Conservation (phyloP, 2,113 vertebrate species). For the Sinosuthora webbiana region DNA sequence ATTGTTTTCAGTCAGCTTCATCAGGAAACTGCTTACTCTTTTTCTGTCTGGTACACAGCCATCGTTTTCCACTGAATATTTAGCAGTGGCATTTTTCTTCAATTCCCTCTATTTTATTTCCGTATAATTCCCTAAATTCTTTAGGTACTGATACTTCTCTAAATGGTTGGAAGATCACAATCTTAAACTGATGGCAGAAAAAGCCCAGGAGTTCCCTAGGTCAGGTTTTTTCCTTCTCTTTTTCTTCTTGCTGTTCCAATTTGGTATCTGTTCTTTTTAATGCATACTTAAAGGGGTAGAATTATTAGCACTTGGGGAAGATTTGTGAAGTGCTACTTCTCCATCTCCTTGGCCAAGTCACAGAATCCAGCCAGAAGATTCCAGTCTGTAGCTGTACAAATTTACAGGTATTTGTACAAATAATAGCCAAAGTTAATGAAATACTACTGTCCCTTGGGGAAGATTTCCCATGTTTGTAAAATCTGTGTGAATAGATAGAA, state of each 20-base stretch:
- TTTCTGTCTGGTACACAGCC: not conserved
- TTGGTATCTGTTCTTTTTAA: not conserved
- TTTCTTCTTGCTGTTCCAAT: not conserved
- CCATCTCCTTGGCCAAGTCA: fast-evolving
- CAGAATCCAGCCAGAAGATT: not conserved
- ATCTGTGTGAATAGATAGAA: not conserved
- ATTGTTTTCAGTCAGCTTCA: not conserved
- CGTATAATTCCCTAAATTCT: not conserved
- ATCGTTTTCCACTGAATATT: not conserved
- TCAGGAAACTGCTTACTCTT: not conserved
- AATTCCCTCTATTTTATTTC: not conserved
- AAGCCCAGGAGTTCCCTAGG: not conserved
- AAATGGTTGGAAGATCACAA: not conserved
- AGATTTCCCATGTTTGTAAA: not conserved
- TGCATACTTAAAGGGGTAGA: not conserved
- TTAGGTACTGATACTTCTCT: not conserved
- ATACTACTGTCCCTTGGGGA: not conserved
- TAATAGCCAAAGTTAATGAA: not conserved
- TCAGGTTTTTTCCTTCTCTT: not conserved
- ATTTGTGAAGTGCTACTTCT: not conserved
- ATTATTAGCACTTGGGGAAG: not conserved
- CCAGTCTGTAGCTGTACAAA: not conserved
- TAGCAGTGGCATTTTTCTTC: not conserved
- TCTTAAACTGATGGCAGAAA: slow-evolving; percentile 53
- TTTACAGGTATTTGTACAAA: not conserved